A percentile compares a stretch with the other conserved stretches of the same genome.
Evolutionary conservation across 2,113 vertebrate genomes (phyloP).

Genomic region (Pseudorectes ferrugineus): DNA sequence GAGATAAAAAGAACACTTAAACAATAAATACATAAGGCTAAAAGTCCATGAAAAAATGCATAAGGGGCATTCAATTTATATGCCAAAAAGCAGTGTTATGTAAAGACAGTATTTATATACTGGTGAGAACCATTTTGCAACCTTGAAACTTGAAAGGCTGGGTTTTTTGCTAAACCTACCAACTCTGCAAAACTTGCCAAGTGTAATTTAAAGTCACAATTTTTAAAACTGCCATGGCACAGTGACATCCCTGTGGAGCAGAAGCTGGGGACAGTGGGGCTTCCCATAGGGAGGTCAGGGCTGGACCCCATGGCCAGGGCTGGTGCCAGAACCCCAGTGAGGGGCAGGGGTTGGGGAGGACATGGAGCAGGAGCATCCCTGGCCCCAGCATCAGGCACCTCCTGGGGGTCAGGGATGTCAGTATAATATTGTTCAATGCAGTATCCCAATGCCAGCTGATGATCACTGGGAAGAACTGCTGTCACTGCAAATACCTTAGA

Average conservation of each 20-base stretch:
- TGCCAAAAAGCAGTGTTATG: neutral
- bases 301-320: neutral
- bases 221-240: neutral
- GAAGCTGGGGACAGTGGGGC: neutral
- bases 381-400: neutral
- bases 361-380: neutral
- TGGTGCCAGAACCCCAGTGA: fast-evolving
- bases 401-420: neutral
- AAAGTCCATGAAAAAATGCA: neutral
- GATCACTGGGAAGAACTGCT: neutral
- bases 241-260: neutral
- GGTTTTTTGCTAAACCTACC: neutral
- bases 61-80: neutral
- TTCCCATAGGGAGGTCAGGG: fast-evolving
- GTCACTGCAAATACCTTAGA: neutral
- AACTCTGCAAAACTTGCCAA: neutral
- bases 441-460: neutral
- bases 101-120: neutral
- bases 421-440: neutral
- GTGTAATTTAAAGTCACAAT: neutral
- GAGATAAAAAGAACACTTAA: neutral
- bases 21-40: neutral
- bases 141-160: neutral
- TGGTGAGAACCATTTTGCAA: neutral
- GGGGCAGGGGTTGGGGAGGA: fast-evolving